Evolutionary conservation across 2,888 invertebrate species (phyloP), one percentile per base, ranked within the genome.

Genomic region (Phytoseiulus persimilis): DNA sequence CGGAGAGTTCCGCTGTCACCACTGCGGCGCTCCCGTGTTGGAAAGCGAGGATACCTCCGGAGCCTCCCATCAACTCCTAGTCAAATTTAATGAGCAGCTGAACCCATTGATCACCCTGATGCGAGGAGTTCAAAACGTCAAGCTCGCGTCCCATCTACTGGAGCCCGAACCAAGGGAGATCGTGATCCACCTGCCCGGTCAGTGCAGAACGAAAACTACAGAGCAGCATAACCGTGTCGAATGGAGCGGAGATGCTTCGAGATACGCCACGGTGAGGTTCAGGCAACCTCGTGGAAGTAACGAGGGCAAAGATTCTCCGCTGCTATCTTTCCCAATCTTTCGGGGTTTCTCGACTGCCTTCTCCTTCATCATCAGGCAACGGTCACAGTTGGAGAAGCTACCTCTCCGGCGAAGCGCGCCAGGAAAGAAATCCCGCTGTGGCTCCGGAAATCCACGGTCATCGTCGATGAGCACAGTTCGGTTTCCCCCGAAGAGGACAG

Each of bases 161-260:
- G 98, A 98, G 93, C 98, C 98, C 0, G 98, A 98, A 93, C 97
- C 97, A 31, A 96, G 31, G 31, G 84, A 84, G 9, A 32, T 96
- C 0, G 84, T 31, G 9, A 32, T 96, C 0, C 91, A 91, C 90
- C 90, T 91, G 28, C 89, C 91, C 23, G 83, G 89, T 32, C 87
- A 84, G 33, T 31, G 87, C 23, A 90, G 89, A 23, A 90, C n/a
- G n/a, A 90, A 39, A 32, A 45, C 11, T 32, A 90, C 31, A 33
- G 90, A 31, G n/a, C 39, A 45, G 32, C 83, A 32, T 45, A 32
- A 90, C 89, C 89, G 28, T 18, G 91, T 91, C 6, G 91, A 91
- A 18, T 98, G 98, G 98, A 97, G 97, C 31, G 98, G 98, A 83
- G 97, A 98, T 93, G 96, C 97, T 31, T 96, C 97, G 0, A 94